A percentile compares a stretch with the other conserved stretches of the same genome.
Conservation (phyloP, 2,797 vertebrate genomes). For the Astyanax mexicanus region DNA sequence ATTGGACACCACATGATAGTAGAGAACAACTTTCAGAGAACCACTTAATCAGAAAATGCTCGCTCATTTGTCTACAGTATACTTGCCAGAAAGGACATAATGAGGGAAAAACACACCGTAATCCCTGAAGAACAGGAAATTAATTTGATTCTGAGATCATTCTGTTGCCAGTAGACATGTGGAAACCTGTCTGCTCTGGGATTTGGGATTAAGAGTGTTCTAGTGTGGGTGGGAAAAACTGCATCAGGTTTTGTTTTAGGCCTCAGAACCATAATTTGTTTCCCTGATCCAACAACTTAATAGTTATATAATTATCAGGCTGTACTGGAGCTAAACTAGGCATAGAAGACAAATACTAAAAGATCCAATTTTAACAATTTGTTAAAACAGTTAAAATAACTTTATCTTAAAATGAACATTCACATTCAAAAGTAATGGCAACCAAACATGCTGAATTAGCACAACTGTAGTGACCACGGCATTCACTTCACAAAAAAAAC, state of each 20-base stretch:
- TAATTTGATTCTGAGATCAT: constrained; percentile 44
- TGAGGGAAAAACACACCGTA: neutral
- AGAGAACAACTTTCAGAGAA: constrained; percentile 10
- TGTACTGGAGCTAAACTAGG: neutral
- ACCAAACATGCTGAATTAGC: neutral
- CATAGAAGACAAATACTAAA: neutral
- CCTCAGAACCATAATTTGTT: neutral
- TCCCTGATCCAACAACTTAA: neutral
- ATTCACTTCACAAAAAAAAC: neutral
- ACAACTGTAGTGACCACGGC: neutral
- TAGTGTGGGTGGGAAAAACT: constrained; percentile 25
- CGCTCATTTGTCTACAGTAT: neutral
- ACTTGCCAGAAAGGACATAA: constrained; percentile 13
- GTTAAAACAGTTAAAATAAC: neutral
- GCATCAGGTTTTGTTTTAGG: constrained; percentile 1
- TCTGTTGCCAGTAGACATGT: constrained; percentile 42
- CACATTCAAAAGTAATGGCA: constrained; percentile 4
- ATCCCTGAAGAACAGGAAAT: constrained; percentile 51
- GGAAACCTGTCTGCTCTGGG: constrained; percentile 45
- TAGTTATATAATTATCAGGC: neutral
- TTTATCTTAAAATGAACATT: neutral
- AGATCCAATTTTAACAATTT: neutral
- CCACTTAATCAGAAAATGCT: neutral
- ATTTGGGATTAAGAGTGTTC: constrained; percentile 51
- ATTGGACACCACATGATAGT: too few relatives aligned